phyloP scores from a whole-genome alignment of 2,113 vertebrate genomes.

The Mirounga angustirostris region DNA sequence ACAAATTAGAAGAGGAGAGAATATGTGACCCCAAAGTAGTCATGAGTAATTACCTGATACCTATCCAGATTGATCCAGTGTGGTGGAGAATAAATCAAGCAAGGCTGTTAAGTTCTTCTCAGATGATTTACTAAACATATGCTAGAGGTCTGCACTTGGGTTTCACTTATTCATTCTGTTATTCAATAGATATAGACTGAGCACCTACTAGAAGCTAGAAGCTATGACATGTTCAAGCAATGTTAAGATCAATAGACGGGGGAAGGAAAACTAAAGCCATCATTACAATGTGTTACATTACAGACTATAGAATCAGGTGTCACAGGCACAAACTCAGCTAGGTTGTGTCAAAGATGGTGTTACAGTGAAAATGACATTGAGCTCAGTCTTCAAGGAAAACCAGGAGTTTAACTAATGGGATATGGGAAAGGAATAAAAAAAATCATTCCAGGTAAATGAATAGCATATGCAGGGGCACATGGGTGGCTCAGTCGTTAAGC shows the following conservation, averaged over 20 bases:
- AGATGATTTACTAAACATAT: not conserved
- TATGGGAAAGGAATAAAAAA: not conserved
- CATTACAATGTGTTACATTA: not conserved
- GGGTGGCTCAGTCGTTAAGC: no score
- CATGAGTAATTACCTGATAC: not conserved
- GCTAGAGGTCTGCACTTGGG: not conserved
- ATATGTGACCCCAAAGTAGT: not conserved
- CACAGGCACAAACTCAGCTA: not conserved
- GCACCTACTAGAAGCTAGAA: not conserved
- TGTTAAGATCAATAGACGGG: not conserved
- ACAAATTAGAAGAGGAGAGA: not conserved
- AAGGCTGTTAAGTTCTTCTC: not conserved
- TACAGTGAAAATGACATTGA: not conserved
- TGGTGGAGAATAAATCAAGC: not conserved
- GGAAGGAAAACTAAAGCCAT: not conserved
- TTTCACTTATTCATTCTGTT: constrained; percentile 18
- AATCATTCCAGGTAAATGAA: not conserved
- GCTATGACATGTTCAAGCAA: not conserved
- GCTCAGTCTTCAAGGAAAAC: not conserved
- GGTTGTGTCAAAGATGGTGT: not conserved
- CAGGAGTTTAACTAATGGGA: not conserved
- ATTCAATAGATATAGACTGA: not conserved
- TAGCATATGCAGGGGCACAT: not conserved
- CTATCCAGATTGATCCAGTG: not conserved
- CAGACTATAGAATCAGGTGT: not conserved